Evolutionary conservation across 2,113 vertebrate species (phyloP), one percentile per base, ranked within the genome.

Genomic region (Dascyllus trimaculatus): DNA sequence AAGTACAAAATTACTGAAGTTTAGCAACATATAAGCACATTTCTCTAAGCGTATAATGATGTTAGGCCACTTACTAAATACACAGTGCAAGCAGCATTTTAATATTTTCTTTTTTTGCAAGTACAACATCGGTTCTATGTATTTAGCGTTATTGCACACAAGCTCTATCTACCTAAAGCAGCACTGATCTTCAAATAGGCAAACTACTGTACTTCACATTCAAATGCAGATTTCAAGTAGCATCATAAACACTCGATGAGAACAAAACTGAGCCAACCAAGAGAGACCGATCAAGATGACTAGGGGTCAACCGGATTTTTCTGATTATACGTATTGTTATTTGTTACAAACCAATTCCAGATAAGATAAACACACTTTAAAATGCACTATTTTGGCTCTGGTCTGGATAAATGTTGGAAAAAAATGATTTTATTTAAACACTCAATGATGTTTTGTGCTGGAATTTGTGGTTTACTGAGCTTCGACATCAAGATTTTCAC

Each of bases 211-310:
- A 85, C 80, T 82, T 87, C 72, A 91, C 89, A 87, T 91, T 88
- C 89, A 88, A 81, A 88, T 82, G 80, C 52, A 89, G 72, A 90
- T 89, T 95, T 95, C 89, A 94, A 95, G 94, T 92, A 95, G 91
- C 93, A 82, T 57, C 87, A 83, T 69, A 81, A 89, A 88, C 77
- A 90, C 51, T 57, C 46, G 81, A 49, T 56, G 40, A 75, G 81
- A 87, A 86, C 63, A 79, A 88, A 75, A 84, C 72, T 69, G 72
- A 83, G 40, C 32, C 64, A 65, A 82, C 24, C 59, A 11, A 73
- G 45, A 53, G 48, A 74, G 32, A 63, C 10, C 0, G 43, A 62
- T 40, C 0, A 29, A 40, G 32, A 35, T 9, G 32, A 35, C 9
- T 35, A 35, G 32, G 32, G 32, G 32, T 35, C 32, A 8, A 35